Evolutionary conservation across 1,140 invertebrate species (phyloP), one percentile per base, ranked within the genome.

Genomic region (Hyles vespertilio): DNA sequence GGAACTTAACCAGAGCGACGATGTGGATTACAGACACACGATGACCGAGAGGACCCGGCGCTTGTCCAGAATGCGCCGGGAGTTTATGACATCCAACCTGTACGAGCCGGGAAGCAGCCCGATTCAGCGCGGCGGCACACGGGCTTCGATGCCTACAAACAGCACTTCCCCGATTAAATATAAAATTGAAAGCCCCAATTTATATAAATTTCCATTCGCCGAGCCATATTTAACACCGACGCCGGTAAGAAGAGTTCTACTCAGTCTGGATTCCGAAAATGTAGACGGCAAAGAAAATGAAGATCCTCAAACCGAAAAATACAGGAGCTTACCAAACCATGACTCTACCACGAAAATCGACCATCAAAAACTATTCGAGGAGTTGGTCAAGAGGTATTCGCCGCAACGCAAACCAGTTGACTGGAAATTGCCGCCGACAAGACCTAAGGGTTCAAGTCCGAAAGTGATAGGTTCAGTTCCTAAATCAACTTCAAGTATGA

Each of bases 181-280:
- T 59, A 89, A 87, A 70, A 79, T 84, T 56, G 82, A 84, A 70
- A 87, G 78, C 64, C 79, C 84, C 49, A 89, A 86, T 69, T 74
- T 89, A 57, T 84, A 83, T 62, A 89, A 89, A 68, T 89, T 89
- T 60, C 87, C 88, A 51, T 89, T 89, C 59, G 88, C 87, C 22
- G 88, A 89, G 59, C 88, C 87, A 12, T 89, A 84, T 55, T 70
- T 77, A 3, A 82, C 87, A 9, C 88, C 88, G 40, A 81, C 83
- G 12, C 81, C 84, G 12, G 70, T 74, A 12, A 72, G 86, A 2
- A 72, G 71, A 60, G 74, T 89, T 44, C 44, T 80, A 9, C 65
- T 89, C 0, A 81, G 87, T 54, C 70, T 87, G 22, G 81, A 77
- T 22, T 63, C 81, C 0, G 44, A 71, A 0, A 72, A 76, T 56